Evolutionary conservation across 2,888 invertebrate species (phyloP).

Genomic region (Andrena camellia): DNA sequence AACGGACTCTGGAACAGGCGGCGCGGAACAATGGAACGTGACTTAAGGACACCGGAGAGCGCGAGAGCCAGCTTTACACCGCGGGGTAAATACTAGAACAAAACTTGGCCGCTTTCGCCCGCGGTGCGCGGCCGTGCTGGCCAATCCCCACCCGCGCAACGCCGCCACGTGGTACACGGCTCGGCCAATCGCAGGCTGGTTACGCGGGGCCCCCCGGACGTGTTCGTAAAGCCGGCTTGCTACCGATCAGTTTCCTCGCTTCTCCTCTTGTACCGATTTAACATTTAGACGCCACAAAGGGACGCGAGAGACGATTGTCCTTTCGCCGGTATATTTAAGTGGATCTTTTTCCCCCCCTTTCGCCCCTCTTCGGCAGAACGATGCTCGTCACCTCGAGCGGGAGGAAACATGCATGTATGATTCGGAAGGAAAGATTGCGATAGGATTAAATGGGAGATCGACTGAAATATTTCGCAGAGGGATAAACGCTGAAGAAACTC

Average conservation of each 20-base stretch:
- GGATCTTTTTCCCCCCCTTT: neutral
- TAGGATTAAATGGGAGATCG: conserved; percentile 50
- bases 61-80: conserved; percentile 77
- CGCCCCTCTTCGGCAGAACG: neutral
- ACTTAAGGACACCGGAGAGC: conserved; percentile 65
- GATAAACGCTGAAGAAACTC: conserved; percentile 26
- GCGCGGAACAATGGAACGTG: conserved; percentile 66
- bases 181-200: conserved; percentile 63
- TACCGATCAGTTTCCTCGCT: conserved; percentile 60
- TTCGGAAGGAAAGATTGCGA: conserved; percentile 43
- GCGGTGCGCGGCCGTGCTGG: conserved; percentile 69
- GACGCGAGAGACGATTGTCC: conserved; percentile 17
- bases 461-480: conserved; percentile 50
- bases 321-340: conserved; percentile 33
- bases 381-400: neutral
- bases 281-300: conserved; percentile 44
- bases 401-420: conserved; percentile 26
- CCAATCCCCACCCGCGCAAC: conserved; percentile 77
- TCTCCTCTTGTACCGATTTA: conserved; percentile 58
- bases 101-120: conserved; percentile 78
- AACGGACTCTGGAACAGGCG: conserved; percentile 28
- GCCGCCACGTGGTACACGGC: conserved; percentile 71
- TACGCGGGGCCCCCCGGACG: conserved; percentile 50
- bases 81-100: conserved; percentile 81
- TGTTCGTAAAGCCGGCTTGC: conserved; percentile 62